Conservation (phyloP, 2,113 vertebrate genomes). For the Alaudala cheleensis region DNA sequence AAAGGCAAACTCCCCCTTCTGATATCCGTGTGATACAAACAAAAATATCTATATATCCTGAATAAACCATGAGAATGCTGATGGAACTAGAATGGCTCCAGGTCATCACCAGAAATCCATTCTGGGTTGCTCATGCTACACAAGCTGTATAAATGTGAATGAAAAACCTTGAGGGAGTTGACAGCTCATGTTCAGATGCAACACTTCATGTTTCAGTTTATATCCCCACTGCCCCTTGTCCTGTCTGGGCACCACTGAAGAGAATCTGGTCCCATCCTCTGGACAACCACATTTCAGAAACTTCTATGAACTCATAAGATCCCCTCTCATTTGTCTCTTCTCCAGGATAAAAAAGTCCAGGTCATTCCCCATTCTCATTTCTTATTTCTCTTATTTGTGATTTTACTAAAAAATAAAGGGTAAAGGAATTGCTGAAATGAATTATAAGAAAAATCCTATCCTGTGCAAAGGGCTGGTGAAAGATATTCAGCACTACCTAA, state of each 20-base stretch:
- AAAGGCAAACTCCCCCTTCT: neutral
- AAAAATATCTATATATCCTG: neutral
- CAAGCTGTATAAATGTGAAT: neutral
- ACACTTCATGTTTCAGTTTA: neutral
- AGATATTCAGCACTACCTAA: neutral
- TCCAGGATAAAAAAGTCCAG: neutral
- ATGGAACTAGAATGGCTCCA: neutral
- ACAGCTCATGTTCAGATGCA: neutral
- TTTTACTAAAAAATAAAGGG: neutral
- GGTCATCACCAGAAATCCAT: neutral
- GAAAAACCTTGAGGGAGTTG: neutral
- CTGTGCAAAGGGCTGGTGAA: neutral
- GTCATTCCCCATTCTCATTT: neutral
- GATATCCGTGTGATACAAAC: neutral
- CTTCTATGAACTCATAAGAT: neutral
- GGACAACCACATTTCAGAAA: neutral
- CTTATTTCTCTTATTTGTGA: neutral
- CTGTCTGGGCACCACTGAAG: neutral
- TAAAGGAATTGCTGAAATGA: neutral
- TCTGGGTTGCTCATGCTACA: neutral
- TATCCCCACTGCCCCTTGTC: neutral
- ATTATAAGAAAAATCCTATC: neutral
- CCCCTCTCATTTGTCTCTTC: neutral
- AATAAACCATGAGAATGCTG: neutral
- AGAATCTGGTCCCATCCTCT: neutral